Base-by-base conservation (phyloP, 2,888 invertebrate genomes). In the Chelonus formosanus region DNA sequence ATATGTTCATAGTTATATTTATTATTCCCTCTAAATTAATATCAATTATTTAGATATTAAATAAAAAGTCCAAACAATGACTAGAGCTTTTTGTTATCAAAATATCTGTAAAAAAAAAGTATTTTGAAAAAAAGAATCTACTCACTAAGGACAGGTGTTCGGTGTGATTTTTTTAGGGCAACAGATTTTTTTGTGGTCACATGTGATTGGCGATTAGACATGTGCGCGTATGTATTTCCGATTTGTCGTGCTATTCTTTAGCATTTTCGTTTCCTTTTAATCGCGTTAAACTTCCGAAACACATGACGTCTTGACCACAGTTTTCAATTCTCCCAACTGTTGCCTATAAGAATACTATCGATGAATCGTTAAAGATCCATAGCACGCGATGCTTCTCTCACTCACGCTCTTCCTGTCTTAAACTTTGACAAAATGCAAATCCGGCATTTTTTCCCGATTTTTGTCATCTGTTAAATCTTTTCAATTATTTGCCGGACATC, bases 261-360 rank as follows among this genome's bases (percentile, higher is more conserved):
- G 53, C 62, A 62, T 35, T 35, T 59, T 7, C 10, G 47, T 31
- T 43, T 40, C 47, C 45, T 59, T 34, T 57, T 44, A 40, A 34
- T 20, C 43, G 34, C 40, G n/a, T 6, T 40, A 7, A n/a, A 35
- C 36, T 50, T 50, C 10, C 10, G 74, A 76, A 74, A 74, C 80
- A 81, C 74, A 79, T 81, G 80, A 75, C 79, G 78, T 64, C 63
- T 60, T 59, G 71, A 80, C 80, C 80, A 73, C 80, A 80, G 72
- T 69, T 62, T 67, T 76, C 73, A 74, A 74, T 76, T 73, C 75
- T 69, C 72, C 71, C 78, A 76, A 78, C 78, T 75, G 77, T 74
- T 74, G 71, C 67, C 50, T 59, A 34, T 53, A 63, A 53, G 20
- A 20, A 20, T 20, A 20, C 20, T 57, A 67, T 67, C 62, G 62